Conservation (phyloP, 2,113 vertebrate genomes). For the Vireo altiloquus region DNA sequence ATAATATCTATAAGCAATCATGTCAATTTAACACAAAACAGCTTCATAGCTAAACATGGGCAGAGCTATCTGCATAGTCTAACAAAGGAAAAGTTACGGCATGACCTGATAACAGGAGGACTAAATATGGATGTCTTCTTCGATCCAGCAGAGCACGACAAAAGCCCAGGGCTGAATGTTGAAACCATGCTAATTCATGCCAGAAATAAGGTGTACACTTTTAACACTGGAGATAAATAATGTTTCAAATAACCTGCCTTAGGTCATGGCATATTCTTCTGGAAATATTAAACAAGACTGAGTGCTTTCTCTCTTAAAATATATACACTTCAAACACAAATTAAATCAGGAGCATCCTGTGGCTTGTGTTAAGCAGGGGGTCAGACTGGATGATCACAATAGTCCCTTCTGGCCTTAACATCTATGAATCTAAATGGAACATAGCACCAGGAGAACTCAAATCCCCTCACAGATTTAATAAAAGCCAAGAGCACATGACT, state of each 20-base stretch:
- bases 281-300: background rate
- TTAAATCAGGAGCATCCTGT: constrained; percentile 18
- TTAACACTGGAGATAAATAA: background rate
- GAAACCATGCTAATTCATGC: background rate
- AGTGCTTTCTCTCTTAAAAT: background rate
- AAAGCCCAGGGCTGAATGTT: background rate
- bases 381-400: background rate
- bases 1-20: background rate
- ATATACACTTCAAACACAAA: background rate
- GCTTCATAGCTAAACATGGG: background rate
- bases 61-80: background rate
- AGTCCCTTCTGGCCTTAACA: constrained; percentile 5
- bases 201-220: background rate
- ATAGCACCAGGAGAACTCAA: constrained; percentile 1
- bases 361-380: background rate
- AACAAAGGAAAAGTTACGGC: background rate
- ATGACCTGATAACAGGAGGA: background rate
- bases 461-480: constrained; percentile 43
- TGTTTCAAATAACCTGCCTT: background rate
- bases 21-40: background rate
- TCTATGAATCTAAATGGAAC: constrained; percentile 32
- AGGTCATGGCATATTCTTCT: background rate
- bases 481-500: constrained; percentile 59
- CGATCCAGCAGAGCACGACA: background rate
- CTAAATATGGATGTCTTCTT: background rate